Percentiles rank a stretch among this genome's conserved stretches.
Conservation (phyloP, 2,797 vertebrate genomes). For the Atherinosoma microstoma region DNA sequence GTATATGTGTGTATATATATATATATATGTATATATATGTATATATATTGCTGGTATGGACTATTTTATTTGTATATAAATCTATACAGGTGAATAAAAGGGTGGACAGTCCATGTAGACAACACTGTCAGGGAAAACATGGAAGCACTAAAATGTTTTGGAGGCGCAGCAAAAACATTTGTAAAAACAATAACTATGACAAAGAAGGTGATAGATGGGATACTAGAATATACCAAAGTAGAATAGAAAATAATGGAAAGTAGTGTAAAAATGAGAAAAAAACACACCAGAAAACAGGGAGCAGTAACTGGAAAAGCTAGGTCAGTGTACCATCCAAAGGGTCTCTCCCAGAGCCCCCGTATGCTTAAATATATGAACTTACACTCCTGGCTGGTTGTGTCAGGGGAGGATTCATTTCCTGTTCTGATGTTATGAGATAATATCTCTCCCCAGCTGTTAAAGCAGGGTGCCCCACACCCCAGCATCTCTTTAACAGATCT, state of each 20-base stretch:
- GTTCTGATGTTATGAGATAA: constrained; percentile 78
- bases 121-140: neutral
- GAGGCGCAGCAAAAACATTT: neutral
- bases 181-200: neutral
- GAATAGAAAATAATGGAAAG: neutral
- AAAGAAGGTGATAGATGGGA: neutral
- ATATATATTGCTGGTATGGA: too few species aligned
- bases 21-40: too few species aligned
- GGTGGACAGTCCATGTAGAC: too few species aligned
- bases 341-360: constrained; percentile 50
- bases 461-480: constrained; percentile 78
- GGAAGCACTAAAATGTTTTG: neutral
- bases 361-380: constrained; percentile 64
- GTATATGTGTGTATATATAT: too few species aligned
- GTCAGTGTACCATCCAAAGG: constrained; percentile 56
- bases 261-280: neutral
- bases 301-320: constrained; percentile 46
- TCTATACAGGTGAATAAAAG: neutral
- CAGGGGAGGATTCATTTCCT: constrained; percentile 82
- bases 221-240: constrained; percentile 3
- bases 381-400: constrained; percentile 67
- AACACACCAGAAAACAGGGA: constrained; percentile 11
- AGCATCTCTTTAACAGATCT: constrained; percentile 66
- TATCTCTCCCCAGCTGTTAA: constrained; percentile 82
- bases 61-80: neutral